These are phyloP conservation scores for Adelognathus sp. DNA, from an alignment of 2,888 invertebrate genomes.

Conservation along the genomic window DNA sequence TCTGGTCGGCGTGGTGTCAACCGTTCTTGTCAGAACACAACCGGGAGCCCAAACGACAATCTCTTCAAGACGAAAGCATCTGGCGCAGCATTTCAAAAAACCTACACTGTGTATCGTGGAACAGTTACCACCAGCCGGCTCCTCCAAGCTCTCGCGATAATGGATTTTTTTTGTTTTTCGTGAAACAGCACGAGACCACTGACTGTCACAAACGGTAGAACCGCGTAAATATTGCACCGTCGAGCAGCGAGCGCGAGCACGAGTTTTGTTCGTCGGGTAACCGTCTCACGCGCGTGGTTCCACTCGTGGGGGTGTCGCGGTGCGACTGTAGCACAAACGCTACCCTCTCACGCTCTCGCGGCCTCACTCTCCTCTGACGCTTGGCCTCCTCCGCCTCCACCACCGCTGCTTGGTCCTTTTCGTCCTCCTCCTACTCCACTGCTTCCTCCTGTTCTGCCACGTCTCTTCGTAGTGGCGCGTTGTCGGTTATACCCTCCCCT, in stretches of 20 bases:
- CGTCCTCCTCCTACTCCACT: slow-evolving; percentile 45
- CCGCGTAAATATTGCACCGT: slow-evolving; percentile 23
- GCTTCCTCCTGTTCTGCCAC: slow-evolving; percentile 23
- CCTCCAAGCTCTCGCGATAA: background rate
- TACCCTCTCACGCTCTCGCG: slow-evolving; percentile 73
- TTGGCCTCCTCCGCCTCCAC: slow-evolving; percentile 40
- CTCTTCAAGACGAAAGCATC: slow-evolving; percentile 46
- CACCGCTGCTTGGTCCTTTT: slow-evolving; percentile 33
- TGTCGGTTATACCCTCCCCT: slow-evolving; percentile 48
- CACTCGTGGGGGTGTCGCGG: slow-evolving; percentile 79
- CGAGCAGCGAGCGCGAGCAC: slow-evolving; percentile 39
- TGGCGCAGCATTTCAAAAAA: slow-evolving; percentile 63
- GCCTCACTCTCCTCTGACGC: slow-evolving; percentile 51
- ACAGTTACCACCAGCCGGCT: background rate
- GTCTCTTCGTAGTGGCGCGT: slow-evolving; percentile 29
- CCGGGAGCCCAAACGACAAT: background rate
- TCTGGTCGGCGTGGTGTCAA: background rate
- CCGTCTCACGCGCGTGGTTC: slow-evolving; percentile 71
- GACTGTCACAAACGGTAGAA: slow-evolving; percentile 9
- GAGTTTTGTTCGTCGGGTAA: slow-evolving; percentile 28
- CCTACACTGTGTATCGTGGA: slow-evolving; percentile 65
- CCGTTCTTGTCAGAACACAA: background rate
- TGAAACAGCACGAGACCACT: background rate
- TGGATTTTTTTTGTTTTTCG: background rate
- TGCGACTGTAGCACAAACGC: slow-evolving; percentile 80